phyloP scores from a whole-genome alignment of 2,888 invertebrate species.

The Cenopis cana region DNA sequence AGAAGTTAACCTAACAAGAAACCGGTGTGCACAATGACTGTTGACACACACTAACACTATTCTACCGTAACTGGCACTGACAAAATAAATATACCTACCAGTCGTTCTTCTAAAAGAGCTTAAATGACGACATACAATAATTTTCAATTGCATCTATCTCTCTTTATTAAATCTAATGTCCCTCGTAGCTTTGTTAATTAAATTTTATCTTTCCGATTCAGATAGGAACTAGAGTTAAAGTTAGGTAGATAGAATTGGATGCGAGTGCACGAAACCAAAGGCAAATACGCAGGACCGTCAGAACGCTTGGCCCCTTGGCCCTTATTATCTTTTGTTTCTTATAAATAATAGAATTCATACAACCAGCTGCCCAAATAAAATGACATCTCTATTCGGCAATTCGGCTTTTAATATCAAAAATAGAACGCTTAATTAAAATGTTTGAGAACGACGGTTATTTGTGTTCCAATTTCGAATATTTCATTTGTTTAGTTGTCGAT shows the following conservation, averaged over 20 bases:
- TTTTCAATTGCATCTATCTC: too few species aligned
- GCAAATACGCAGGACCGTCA: not conserved
- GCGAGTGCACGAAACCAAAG: too few species aligned
- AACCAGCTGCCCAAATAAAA: slow-evolving; percentile 36
- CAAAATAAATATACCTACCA: slow-evolving; percentile 29
- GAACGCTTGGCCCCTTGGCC: not conserved
- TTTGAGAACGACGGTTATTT: slow-evolving; percentile 32
- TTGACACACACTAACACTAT: slow-evolving; percentile 30
- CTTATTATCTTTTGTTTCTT: slow-evolving; percentile 29
- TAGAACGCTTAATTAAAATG: slow-evolving; percentile 42
- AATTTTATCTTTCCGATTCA: too few species aligned
- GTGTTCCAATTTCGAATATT: slow-evolving; percentile 32
- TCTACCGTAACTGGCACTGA: slow-evolving; percentile 35
- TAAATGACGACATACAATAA: not conserved
- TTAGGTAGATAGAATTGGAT: too few species aligned
- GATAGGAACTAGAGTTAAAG: too few species aligned
- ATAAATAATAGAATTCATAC: not conserved
- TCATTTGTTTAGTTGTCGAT: not conserved
- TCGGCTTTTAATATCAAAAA: slow-evolving; percentile 33
- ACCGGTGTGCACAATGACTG: slow-evolving; percentile 27
- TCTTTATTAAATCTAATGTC: too few species aligned
- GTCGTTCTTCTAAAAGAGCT: not conserved
- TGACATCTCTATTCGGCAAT: slow-evolving; percentile 39
- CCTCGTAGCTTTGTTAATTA: too few species aligned
- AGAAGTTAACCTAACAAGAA: slow-evolving; percentile 35